These are phyloP conservation scores for Girardinus metallicus DNA, from an alignment of 2,797 vertebrate species.

Conservation along the genomic window DNA sequence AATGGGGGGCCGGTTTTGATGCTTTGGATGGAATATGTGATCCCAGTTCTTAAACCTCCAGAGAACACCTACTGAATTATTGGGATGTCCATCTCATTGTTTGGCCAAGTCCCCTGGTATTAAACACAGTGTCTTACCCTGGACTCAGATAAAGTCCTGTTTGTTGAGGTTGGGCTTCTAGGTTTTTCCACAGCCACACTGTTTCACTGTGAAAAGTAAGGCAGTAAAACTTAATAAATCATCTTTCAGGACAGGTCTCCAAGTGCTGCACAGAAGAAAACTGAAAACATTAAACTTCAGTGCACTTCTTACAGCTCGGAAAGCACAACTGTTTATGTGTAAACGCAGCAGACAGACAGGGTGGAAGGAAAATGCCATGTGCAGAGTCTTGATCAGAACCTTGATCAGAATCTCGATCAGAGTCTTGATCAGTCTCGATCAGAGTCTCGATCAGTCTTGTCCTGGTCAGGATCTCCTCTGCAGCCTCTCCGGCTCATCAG, in stretches of 20 bases:
- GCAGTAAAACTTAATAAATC: not conserved
- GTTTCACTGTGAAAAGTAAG: not conserved
- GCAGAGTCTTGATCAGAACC: not conserved
- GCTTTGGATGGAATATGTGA: too few species aligned
- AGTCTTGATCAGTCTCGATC: not conserved
- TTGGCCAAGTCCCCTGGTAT: not conserved
- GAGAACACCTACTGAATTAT: not conserved
- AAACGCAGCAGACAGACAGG: not conserved
- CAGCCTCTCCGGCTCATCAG: not conserved
- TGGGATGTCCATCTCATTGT: not conserved
- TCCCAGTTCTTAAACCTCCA: not conserved
- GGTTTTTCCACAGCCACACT: not conserved
- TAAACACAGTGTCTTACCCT: not conserved
- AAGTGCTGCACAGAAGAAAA: not conserved
- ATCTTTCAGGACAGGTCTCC: not conserved
- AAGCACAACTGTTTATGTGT: not conserved
- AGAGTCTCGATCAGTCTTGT: too few species aligned
- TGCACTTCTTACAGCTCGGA: not conserved
- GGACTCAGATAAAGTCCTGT: not conserved
- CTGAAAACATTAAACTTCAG: not conserved
- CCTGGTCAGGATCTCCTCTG: not conserved
- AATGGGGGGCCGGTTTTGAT: too few species aligned
- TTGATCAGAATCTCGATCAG: too few species aligned
- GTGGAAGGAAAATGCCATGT: not conserved
- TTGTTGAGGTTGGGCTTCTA: not conserved